A percentile compares a stretch with the other conserved stretches of the same genome.
Evolutionary conservation across 2,113 vertebrate genomes (phyloP).

Genomic region (Mellivora capensis): DNA sequence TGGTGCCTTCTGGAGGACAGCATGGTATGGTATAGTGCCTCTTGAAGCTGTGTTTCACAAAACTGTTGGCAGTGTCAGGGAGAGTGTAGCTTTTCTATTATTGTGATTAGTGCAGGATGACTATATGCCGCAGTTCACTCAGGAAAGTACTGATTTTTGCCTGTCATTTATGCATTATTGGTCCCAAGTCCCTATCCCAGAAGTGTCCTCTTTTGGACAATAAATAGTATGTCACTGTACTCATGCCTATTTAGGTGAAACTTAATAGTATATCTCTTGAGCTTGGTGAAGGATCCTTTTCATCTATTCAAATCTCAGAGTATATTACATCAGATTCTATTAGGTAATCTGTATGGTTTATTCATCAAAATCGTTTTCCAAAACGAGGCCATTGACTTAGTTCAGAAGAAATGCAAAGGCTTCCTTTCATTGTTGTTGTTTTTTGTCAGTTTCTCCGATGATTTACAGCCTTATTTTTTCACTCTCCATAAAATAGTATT

Average conservation of each 20-base stretch:
- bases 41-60: background rate
- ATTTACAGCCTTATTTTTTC: background rate
- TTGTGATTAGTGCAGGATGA: background rate
- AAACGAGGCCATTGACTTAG: background rate
- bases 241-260: background rate
- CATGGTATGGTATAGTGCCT: accelerated
- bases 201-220: background rate
- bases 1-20: no score
- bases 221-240: background rate
- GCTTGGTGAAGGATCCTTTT: background rate
- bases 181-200: background rate
- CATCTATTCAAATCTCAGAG: background rate
- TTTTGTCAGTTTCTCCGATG: background rate
- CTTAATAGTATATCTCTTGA: background rate
- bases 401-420: background rate
- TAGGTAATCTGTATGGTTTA: background rate
- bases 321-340: background rate
- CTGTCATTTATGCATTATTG: background rate
- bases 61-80: background rate
- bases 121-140: background rate
- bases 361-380: background rate
- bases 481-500: background rate
- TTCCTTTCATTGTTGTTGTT: background rate
- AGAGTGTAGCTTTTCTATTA: background rate
- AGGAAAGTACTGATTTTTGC: background rate